Conservation (phyloP, 2,113 vertebrate species). For the Oriolus oriolus region DNA sequence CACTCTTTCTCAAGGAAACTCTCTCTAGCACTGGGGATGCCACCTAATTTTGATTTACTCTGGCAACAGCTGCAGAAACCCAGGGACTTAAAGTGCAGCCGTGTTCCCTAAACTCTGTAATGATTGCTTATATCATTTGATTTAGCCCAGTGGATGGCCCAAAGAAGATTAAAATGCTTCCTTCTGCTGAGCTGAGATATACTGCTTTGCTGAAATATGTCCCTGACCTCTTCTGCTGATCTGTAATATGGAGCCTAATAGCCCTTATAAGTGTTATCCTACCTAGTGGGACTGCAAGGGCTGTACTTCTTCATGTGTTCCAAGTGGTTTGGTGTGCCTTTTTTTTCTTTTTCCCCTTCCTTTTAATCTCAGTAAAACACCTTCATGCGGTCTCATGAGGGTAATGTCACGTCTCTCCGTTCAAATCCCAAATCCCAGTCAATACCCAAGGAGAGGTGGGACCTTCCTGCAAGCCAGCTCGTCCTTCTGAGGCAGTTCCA, state of each 20-base stretch:
- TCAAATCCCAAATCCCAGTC: too few species aligned
- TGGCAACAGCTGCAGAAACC: not conserved
- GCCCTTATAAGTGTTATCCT: not conserved
- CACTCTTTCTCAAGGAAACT: not conserved
- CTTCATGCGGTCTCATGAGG: not conserved
- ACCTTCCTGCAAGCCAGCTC: not conserved
- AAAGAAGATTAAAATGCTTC: constrained; percentile 28
- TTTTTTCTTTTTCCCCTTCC: not conserved
- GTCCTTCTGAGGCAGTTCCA: not conserved
- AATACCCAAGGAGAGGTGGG: not conserved
- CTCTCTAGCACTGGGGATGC: not conserved
- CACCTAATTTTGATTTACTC: not conserved
- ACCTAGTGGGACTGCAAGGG: not conserved
- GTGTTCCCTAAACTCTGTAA: not conserved
- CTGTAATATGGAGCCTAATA: not conserved
- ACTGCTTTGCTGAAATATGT: not conserved
- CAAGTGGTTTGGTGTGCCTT: not conserved
- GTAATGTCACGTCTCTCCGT: not conserved
- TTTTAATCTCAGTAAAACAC: not conserved
- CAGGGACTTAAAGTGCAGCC: not conserved
- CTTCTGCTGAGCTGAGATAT: not conserved
- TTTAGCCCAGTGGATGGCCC: not conserved
- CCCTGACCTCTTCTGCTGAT: not conserved
- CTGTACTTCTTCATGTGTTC: not conserved
- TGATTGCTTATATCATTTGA: not conserved